Conservation (phyloP, 1,140 invertebrate species). For the Drosophila mojavensis region DNA sequence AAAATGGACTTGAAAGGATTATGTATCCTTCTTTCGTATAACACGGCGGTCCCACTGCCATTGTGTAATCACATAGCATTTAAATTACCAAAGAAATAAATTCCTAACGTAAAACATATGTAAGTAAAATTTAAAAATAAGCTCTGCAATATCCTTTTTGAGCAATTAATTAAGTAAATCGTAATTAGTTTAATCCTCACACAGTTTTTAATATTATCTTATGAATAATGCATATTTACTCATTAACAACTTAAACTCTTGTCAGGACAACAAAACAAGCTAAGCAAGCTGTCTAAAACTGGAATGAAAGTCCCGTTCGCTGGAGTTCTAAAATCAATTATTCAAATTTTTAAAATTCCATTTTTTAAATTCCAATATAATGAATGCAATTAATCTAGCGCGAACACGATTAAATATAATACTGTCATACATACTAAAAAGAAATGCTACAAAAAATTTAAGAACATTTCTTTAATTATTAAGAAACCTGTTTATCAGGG, state of each 20-base stretch:
- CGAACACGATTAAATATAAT: slow-evolving; percentile 7
- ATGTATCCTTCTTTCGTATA: no score
- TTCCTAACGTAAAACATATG: no score
- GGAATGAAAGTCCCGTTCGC: slow-evolving; percentile 7
- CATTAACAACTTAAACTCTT: neutral
- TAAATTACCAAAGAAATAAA: no score
- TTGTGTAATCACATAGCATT: no score
- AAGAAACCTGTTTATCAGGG: neutral
- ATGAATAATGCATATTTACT: neutral
- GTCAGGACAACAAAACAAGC: neutral
- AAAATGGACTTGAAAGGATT: neutral
- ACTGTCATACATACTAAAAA: neutral
- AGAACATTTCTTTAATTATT: neutral
- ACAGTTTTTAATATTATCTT: neutral
- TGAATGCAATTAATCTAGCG: slow-evolving; percentile 8
- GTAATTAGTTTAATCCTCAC: no score
- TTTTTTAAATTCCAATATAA: neutral
- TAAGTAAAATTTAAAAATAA: no score
- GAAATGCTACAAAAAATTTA: neutral
- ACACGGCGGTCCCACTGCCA: no score
- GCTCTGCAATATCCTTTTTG: no score
- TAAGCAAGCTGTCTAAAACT: slow-evolving; percentile 5
- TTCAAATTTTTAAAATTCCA: slow-evolving; percentile 16
- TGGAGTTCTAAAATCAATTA: neutral
- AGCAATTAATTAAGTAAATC: no score